Base-by-base conservation (phyloP, 1,140 invertebrate species). In the Caenorhabditis remanei region DNA sequence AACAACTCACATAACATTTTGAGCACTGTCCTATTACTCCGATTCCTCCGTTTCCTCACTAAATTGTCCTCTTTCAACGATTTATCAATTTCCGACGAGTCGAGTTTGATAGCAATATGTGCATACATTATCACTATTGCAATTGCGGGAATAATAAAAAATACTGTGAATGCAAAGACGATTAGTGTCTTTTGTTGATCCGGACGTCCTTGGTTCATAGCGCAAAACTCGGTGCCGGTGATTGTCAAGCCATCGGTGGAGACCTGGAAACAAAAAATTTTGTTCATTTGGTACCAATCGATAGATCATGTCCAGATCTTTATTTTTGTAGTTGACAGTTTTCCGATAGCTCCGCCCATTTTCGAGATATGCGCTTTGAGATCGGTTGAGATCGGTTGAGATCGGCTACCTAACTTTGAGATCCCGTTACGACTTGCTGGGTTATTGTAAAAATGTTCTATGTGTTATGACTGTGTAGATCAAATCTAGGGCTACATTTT, bases 101-200 rank as follows among this genome's bases (percentile, higher is more conserved):
- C 50, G 6, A 92, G 67, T 41, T 87, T 87, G 6, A 89, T 71
- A n/a, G 90, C 83, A 19, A 92, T 92, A 75, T 93, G 91, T 46
- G 61, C 87, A 48, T 92, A 92, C 46, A 92, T 88, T 3, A 90
- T 24, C 6, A 90, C 90, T 65, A 92, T 92, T n/a, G 93, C 61
- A 13, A 92, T 32, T 6, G 91, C 91, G 87, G 88, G 82, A n/a
- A 89, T 85, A 9, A 87, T 40, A 55, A 89, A 89, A 65, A 89
- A 89, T n/a, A 84, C 67, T n/a, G 83, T 56, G 32, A 89, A 89
- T 9, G 88, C 88, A 63, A 89, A 88, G 19, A 89, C 43, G n/a
- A 89, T 89, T 7, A 89, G 21, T 11, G 16, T 82, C 40, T 83
- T 89, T 50, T 89, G 88, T 55, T 85, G 53, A 41, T 67, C 83